Percentiles rank a stretch among this genome's conserved stretches.
Conservation (phyloP, 2,888 invertebrate species). For the Pammene fasciana region DNA sequence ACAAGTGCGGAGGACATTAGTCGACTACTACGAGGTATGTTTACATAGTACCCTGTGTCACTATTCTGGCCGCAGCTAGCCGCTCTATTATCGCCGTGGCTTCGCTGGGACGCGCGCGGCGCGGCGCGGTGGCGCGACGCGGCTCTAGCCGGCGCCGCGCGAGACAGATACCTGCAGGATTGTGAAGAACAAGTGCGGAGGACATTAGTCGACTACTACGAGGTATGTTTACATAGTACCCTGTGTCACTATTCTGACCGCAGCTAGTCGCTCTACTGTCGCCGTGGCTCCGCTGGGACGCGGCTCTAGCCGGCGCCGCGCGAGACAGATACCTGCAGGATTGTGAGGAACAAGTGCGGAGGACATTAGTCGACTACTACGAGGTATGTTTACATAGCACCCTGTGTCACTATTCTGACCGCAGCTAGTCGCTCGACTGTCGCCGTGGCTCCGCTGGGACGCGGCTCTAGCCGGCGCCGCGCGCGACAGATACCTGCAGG, state of each 20-base stretch:
- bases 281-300: slow-evolving; percentile 86
- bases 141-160: slow-evolving; percentile 85
- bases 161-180: slow-evolving; percentile 84
- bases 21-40: slow-evolving; percentile 84
- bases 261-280: slow-evolving; percentile 85
- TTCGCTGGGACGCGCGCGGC: slow-evolving; percentile 86
- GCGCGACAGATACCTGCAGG: slow-evolving; percentile 83
- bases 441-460: slow-evolving; percentile 87
- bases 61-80: slow-evolving; percentile 84
- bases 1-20: slow-evolving; percentile 77
- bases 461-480: slow-evolving; percentile 85
- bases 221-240: slow-evolving; percentile 82
- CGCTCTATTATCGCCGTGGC: slow-evolving; percentile 86
- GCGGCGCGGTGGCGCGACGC: slow-evolving; percentile 86
- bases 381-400: slow-evolving; percentile 81
- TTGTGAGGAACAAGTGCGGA: slow-evolving; percentile 71
- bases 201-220: slow-evolving; percentile 84
- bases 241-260: slow-evolving; percentile 74
- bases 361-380: slow-evolving; percentile 84
- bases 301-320: slow-evolving; percentile 85
- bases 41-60: slow-evolving; percentile 72
- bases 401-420: slow-evolving; percentile 77
- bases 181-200: slow-evolving; percentile 72
- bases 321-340: slow-evolving; percentile 84
- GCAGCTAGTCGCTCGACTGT: slow-evolving; percentile 85